Evolutionary conservation across 1,140 invertebrate genomes (phyloP), one percentile per base, ranked within the genome.

Genomic region (Ooceraea biroi): DNA sequence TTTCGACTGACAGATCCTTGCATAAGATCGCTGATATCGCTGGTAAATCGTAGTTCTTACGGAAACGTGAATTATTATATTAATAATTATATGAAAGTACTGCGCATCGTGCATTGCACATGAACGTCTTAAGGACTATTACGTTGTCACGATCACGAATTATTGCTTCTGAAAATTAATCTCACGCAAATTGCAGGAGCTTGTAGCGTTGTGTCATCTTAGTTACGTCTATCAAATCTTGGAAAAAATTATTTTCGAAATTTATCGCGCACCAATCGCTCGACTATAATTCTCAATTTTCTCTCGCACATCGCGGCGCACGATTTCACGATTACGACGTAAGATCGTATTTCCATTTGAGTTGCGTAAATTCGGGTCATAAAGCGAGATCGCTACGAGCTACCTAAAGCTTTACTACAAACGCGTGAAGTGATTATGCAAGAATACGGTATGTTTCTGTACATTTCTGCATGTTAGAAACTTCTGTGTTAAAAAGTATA

Each of bases 321-420:
- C 14, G 50, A 44, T 44, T 77, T 14, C 12, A 19, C 12, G 52
- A 41, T 25, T 66, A 55, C 46, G 11, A 14, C 25, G 22, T 52
- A 66, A 68, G 36, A 68, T 68, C 14, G 17, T 78, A 55, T 68
- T 78, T 78, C 22, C 61, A 55, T 22, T 65, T 3, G 11, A 30
- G 17, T 78, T 78, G 48, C 30, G 48, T 25, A 55, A 78, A 78
- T 78, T 78, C 30, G 12, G 17, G 17, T 68, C 50, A 65, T 65
- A 77, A 65, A 77, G 60, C n/a, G 58, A 41, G 10, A 66, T 77
- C 48, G 44, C 48, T 55, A n/a, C 19, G 12, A 22, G 46, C 14
- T 19, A 66, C 27, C 50, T 41, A 10, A 7, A 3, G 12, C 41
- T 50, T 22, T 50, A 77, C 52, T 22, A n/a, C 27, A 61, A 25